Evolutionary conservation across 2,888 invertebrate genomes (phyloP).

Genomic region (Liopterus haemorrhoidalis): DNA sequence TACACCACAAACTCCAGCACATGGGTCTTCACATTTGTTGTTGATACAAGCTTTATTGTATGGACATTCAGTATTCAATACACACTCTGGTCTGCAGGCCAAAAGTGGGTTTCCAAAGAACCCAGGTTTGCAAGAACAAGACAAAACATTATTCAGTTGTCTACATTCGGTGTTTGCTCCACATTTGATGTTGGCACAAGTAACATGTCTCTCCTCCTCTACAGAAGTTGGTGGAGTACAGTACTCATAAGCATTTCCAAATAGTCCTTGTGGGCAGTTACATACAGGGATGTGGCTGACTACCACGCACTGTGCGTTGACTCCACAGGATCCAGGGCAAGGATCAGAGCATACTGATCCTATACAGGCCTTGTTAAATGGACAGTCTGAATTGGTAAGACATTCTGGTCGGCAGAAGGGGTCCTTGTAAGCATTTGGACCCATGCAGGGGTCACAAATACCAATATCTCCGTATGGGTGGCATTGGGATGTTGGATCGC

Average conservation of each 20-base stretch:
- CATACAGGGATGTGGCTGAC: constrained; percentile 69
- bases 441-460: constrained; percentile 71
- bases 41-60: constrained; percentile 67
- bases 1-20: constrained; percentile 68
- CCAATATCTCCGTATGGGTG: constrained; percentile 68
- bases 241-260: constrained; percentile 73
- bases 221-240: constrained; percentile 56
- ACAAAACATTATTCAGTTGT: constrained; percentile 57
- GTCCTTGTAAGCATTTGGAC: constrained; percentile 60
- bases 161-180: constrained; percentile 68
- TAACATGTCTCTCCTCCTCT: constrained; percentile 45
- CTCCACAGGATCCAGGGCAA: constrained; percentile 73
- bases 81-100: constrained; percentile 74
- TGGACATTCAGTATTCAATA: constrained; percentile 73
- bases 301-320: constrained; percentile 65
- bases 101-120: constrained; percentile 76
- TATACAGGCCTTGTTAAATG: constrained; percentile 69
- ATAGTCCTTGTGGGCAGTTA: constrained; percentile 59
- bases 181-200: constrained; percentile 66
- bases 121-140: constrained; percentile 66
- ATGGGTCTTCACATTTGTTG: constrained; percentile 72
- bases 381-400: constrained; percentile 72
- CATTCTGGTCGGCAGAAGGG: constrained; percentile 79
- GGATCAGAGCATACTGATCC: constrained; percentile 70
- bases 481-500: constrained; percentile 62